Evolutionary conservation across 2,113 vertebrate genomes (phyloP).

Genomic region (Rhynchopsitta pachyrhyncha): DNA sequence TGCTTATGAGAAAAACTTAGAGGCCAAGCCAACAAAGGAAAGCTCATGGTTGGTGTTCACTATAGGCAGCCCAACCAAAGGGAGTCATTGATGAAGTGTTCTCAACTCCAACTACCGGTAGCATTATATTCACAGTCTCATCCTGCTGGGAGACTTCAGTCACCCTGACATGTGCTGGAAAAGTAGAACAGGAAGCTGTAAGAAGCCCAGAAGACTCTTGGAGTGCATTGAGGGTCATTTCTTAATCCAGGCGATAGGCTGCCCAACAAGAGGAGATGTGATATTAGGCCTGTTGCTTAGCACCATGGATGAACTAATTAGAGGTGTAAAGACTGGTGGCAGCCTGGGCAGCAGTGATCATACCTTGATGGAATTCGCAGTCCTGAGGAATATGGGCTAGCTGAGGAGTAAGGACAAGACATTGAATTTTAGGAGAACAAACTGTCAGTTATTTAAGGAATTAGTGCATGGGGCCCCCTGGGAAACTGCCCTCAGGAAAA

Average conservation of each 20-base stretch:
- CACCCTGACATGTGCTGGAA: background rate
- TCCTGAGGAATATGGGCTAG: background rate
- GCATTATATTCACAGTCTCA: background rate
- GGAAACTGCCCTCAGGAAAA: background rate
- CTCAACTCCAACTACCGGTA: background rate
- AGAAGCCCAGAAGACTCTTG: background rate
- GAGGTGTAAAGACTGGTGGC: background rate
- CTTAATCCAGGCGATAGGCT: background rate
- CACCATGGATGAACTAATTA: background rate
- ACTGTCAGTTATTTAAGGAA: background rate
- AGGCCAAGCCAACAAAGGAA: background rate
- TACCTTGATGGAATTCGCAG: background rate
- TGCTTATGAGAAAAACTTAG: background rate
- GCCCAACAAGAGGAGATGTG: rapidly evolving
- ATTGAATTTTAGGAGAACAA: background rate
- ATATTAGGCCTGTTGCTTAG: background rate
- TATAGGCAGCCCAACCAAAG: background rate
- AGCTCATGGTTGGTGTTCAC: background rate
- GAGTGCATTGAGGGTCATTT: background rate
- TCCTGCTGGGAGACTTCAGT: background rate
- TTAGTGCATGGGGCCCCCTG: background rate
- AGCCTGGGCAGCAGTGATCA: background rate
- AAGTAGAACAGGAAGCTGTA: background rate
- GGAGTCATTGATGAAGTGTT: background rate
- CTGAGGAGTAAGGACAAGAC: background rate